phyloP scores from a whole-genome alignment of 2,113 vertebrate genomes.

The Podilymbus podiceps region DNA sequence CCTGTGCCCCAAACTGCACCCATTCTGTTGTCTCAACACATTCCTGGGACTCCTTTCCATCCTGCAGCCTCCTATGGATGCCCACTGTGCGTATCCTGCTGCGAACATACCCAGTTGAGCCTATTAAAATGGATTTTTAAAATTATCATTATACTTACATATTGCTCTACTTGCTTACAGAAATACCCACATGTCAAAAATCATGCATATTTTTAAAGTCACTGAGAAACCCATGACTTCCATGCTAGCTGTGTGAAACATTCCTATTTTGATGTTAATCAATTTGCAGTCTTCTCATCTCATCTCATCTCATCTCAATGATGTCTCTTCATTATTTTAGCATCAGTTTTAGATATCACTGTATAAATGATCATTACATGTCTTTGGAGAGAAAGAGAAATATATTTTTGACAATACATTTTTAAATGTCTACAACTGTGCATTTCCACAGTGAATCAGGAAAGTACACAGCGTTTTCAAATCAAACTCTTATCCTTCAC shows the following conservation, averaged over 20 bases:
- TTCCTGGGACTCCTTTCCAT: background rate
- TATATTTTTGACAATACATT: background rate
- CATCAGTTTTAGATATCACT: background rate
- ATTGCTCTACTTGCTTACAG: background rate
- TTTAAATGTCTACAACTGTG: background rate
- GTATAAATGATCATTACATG: background rate
- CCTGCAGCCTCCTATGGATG: background rate
- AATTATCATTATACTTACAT: background rate
- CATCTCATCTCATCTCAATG: no score
- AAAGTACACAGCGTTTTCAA: background rate
- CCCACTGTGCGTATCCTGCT: background rate
- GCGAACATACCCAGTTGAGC: background rate
- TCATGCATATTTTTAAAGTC: background rate
- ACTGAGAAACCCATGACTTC: background rate
- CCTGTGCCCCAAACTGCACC: background rate
- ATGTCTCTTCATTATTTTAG: background rate
- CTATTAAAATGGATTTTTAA: background rate
- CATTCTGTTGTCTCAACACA: background rate
- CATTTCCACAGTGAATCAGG: background rate
- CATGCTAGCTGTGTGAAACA: background rate
- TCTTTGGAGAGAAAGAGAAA: background rate
- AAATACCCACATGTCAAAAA: background rate
- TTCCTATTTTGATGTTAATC: background rate
- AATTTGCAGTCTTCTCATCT: background rate
- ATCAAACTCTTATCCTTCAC: background rate